Base-by-base conservation (phyloP, 2,797 vertebrate species). In the Momotus momota region DNA sequence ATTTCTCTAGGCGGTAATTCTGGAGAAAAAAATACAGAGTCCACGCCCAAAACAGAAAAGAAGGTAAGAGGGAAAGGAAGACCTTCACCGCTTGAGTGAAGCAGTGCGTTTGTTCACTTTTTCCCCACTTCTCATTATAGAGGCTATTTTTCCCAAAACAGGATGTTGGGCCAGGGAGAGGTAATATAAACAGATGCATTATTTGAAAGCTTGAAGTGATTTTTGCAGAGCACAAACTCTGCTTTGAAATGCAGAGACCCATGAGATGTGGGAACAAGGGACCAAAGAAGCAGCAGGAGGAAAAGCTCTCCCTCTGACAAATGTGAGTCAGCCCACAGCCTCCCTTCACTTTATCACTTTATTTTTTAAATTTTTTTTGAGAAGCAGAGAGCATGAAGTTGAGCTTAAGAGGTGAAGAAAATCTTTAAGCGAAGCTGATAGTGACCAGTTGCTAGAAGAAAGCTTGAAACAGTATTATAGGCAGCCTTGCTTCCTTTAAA, bases 101-200 rank as follows among this genome's bases (percentile, higher is more conserved):
- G 41, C 70, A 75, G 14, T 35, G 35, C 3, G 0, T 73, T 49
- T 23, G 60, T 51, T 87, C 3, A 3, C 38, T 78, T 67, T 20
- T 35, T 40, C 22, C 62, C 75, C 23, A n/a, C 54, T 91, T 93
- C 80, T 82, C 92, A 17, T 74, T 61, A 54, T 5, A 71, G 90
- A 72, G 73, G 57, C 54, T 61, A 2, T 88, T 92, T 51, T 92
- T 73, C 95, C 85, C 74, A 14, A 85, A 94, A 86, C 94, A 95
- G 93, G 90, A 92, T 79, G 86, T 45, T 78, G 83, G 64, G 87
- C 90, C 66, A n/a, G 79, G 74, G 91, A 48, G 94, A 92, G 90
- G 96, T 88, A 86, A 88, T 33, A 41, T 79, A 90, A 97, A 91
- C 95, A 93, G 90, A 80, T 45, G 75, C 81, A 90, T 95, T 94